Evolutionary conservation across 2,113 vertebrate genomes (phyloP).

Genomic region (Porphyrio hochstetteri): DNA sequence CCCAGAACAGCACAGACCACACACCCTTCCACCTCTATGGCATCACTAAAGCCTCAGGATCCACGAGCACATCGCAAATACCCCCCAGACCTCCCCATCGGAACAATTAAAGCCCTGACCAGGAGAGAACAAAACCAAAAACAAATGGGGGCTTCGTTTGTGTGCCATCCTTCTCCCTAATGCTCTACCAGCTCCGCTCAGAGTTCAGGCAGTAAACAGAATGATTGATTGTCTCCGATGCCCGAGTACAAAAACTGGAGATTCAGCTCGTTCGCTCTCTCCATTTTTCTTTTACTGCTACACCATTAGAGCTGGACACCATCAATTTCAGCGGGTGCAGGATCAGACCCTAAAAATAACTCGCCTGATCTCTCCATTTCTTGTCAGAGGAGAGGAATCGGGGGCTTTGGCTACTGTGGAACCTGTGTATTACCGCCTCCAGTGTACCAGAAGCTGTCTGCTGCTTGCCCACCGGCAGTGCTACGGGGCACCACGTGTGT

Average conservation of each 20-base stretch:
- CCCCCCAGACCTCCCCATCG: background rate
- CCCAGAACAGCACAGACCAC: background rate
- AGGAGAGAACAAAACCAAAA: background rate
- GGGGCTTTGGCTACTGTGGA: background rate
- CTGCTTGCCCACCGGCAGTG: fast-evolving
- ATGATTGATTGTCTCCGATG: conserved; percentile 17
- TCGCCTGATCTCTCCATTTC: conserved; percentile 34
- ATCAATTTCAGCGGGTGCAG: conserved; percentile 54
- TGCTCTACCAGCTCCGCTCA: background rate
- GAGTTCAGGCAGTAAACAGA: conserved; percentile 9
- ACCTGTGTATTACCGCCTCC: fast-evolving
- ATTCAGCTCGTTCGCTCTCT: conserved; percentile 53
- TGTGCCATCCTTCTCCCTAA: conserved; percentile 10
- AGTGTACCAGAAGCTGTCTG: fast-evolving
- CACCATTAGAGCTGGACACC: conserved; percentile 32
- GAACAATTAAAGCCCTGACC: background rate
- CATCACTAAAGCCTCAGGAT: fast-evolving
- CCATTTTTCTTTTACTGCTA: conserved; percentile 54
- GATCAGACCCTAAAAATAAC: conserved; percentile 54
- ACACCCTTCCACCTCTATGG: fast-evolving
- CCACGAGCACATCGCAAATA: fast-evolving
- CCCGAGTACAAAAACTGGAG: conserved; percentile 52
- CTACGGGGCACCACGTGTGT: fast-evolving
- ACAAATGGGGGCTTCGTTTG: background rate
- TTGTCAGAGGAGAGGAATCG: background rate